phyloP scores from a whole-genome alignment of 2,888 invertebrate species.

The Campopleginae sp. region DNA sequence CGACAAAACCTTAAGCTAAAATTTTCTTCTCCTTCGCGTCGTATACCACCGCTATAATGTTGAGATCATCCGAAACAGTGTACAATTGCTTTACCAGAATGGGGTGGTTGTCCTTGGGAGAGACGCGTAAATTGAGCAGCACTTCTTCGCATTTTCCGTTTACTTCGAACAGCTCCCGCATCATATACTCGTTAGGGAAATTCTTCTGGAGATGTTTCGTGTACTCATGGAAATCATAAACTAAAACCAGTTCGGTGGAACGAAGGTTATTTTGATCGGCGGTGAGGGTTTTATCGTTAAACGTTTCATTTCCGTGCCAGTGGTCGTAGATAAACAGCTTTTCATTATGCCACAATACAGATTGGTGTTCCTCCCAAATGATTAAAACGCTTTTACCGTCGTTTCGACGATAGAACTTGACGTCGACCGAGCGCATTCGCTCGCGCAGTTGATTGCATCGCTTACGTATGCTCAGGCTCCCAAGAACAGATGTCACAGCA shows the following conservation, averaged over 20 bases:
- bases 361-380: neutral
- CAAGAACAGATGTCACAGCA: neutral
- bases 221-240: neutral
- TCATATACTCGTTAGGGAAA: neutral
- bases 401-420: neutral
- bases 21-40: neutral
- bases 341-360: neutral
- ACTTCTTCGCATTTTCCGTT: neutral
- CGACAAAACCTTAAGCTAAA: neutral
- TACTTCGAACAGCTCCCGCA: neutral
- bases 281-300: neutral
- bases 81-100: neutral
- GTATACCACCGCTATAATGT: neutral
- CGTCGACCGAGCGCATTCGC: neutral
- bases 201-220: neutral
- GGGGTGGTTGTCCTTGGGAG: neutral
- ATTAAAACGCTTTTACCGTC: neutral
- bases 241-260: neutral
- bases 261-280: neutral
- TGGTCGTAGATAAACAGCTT: neutral
- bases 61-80: neutral
- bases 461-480: neutral
- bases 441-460: neutral
- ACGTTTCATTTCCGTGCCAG: neutral
- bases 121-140: neutral